Evolutionary conservation across 2,113 vertebrate genomes (phyloP), one percentile per base, ranked within the genome.

Genomic region (Platysternon megacephalum): DNA sequence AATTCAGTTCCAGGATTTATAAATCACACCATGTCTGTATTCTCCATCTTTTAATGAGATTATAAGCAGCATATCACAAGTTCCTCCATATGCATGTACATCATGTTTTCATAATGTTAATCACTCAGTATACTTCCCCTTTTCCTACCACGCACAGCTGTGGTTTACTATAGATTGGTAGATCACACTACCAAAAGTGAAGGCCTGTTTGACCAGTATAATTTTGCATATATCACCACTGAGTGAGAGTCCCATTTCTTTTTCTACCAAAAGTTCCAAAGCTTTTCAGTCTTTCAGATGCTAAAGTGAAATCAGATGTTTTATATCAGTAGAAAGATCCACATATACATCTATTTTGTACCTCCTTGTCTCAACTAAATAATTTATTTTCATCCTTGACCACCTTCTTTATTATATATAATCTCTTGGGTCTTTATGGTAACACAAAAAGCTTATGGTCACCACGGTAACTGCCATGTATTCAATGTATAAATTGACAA

Each of bases 201-300:
- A 56, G 82, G 28, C 58, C 29, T 28, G 19, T 82, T 93, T 95
- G 84, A 84, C 90, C 94, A 90, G 88, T 95, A 55, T 87, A 89
- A 80, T 56, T 95, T 96, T 91, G 10, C 52, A 81, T 92, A 11
- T 68, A 44, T 55, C 39, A 49, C 89, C 76, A 89, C 72, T 11
- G 49, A 95, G 44, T 84, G 19, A 85, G 53, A 51, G 39, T 46
- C 86, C 72, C 22, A 11, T 93, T 95, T 86, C 11, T 89, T 94
- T 91, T 95, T 87, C 91, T 94, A 82, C 65, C 87, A 96, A 49
- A 87, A 94, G 24, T 93, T 93, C 86, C 86, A 89, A 91, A 61
- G 83, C 52, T 93, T 78, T 86, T 2, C 6, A 87, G 90, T 93
- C 39, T 91, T 93, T 95, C 86, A 95, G 0, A 61, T 84, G 35